Evolutionary conservation across 2,888 invertebrate genomes (phyloP).

Genomic region (Ernsta delagoae): DNA sequence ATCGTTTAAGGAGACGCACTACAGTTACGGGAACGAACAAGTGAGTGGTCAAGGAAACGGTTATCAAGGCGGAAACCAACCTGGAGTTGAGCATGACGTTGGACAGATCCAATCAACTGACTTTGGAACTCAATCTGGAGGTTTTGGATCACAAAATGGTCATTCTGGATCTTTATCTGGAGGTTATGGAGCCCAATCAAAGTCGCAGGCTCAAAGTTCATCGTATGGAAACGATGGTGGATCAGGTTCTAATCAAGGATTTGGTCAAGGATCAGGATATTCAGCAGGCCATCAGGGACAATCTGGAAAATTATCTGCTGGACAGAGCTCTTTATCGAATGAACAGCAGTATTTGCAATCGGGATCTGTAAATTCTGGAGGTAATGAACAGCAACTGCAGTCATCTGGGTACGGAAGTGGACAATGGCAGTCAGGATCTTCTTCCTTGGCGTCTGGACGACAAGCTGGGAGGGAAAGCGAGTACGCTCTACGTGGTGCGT

Average conservation of each 20-base stretch:
- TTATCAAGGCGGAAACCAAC: neutral
- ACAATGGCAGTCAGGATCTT: constrained; percentile 41
- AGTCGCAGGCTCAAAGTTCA: constrained; percentile 34
- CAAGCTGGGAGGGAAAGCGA: constrained; percentile 45
- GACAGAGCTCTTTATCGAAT: constrained; percentile 13
- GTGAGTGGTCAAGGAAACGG: neutral
- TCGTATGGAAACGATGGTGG: constrained; percentile 31
- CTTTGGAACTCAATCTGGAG: constrained; percentile 11
- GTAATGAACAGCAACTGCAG: constrained; percentile 40
- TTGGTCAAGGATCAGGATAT: constrained; percentile 5
- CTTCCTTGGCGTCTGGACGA: constrained; percentile 27
- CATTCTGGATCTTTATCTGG: neutral
- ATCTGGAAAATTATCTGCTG: constrained; percentile 22
- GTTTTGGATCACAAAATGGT: constrained; percentile 13
- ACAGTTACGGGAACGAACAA: constrained; percentile 13
- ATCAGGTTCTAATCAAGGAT: constrained; percentile 16
- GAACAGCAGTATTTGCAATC: constrained; percentile 33
- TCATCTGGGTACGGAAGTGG: constrained; percentile 38
- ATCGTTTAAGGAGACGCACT: constrained; percentile 27
- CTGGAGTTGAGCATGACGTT: neutral
- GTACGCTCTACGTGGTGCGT: constrained; percentile 60
- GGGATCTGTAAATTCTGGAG: constrained; percentile 22
- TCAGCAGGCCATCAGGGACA: constrained; percentile 10
- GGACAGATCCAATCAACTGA: constrained; percentile 24
- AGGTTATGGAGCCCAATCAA: constrained; percentile 7